These are phyloP conservation scores for Xiphophorus birchmanni DNA, from an alignment of 2,797 vertebrate species.

Conservation along the genomic window DNA sequence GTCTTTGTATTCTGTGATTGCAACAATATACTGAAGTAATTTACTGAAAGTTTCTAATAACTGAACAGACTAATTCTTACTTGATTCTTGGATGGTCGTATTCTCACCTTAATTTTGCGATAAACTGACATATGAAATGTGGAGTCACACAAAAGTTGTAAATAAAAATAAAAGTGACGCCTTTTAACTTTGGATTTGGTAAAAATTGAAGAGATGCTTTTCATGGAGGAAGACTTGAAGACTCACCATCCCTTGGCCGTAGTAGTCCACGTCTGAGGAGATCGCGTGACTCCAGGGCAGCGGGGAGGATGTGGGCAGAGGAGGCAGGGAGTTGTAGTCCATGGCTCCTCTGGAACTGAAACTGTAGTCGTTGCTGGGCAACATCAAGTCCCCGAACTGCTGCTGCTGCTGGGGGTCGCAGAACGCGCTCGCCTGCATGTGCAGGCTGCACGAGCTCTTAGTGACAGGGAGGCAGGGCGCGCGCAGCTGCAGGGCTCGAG, in stretches of 20 bases:
- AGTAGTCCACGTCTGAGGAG: conserved; percentile 81
- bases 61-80: neutral
- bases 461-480: conserved; percentile 59
- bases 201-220: no score
- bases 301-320: conserved; percentile 50
- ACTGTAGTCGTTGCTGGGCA: conserved; percentile 37
- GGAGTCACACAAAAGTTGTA: neutral
- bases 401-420: conserved; percentile 54
- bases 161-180: neutral
- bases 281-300: conserved; percentile 77
- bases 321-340: conserved; percentile 39
- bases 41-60: neutral
- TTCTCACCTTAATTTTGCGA: neutral
- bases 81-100: neutral
- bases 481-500: conserved; percentile 71
- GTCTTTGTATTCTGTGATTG: no score
- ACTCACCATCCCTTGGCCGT: conserved; percentile 86
- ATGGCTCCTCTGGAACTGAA: conserved; percentile 8
- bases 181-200: neutral
- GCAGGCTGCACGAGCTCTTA: conserved; percentile 74
- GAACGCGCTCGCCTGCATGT: conserved; percentile 71
- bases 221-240: neutral
- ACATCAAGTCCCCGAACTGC: conserved; percentile 26
- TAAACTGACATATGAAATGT: neutral
- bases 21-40: no score